Conservation (phyloP, 1,140 invertebrate species). For the Bombus sylvicola region DNA sequence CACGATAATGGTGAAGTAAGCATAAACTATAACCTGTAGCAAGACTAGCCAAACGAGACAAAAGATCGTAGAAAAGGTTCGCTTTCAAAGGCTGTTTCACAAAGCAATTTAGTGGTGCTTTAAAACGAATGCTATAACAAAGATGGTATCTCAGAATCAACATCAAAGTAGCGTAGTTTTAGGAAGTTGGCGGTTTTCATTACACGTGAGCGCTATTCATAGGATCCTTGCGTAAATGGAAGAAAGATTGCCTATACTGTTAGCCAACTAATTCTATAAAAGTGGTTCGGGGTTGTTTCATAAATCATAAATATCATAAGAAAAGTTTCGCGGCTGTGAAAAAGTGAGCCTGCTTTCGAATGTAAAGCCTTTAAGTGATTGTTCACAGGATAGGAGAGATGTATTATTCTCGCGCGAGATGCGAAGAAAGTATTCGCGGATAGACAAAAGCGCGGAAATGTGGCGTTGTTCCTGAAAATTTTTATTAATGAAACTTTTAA, state of each 20-base stretch:
- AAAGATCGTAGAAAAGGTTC: neutral
- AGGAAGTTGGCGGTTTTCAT: conserved; percentile 8
- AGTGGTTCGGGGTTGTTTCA: neutral
- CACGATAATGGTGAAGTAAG: neutral
- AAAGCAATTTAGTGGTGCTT: neutral
- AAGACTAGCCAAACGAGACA: neutral
- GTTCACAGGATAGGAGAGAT: neutral
- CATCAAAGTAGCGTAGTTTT: neutral
- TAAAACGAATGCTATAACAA: neutral
- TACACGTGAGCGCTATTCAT: conserved; percentile 5
- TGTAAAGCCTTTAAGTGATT: conserved; percentile 31
- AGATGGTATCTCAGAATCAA: neutral
- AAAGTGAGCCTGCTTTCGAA: conserved; percentile 7
- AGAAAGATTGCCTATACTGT: neutral
- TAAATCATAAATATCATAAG: conserved; percentile 27
- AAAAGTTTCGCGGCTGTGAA: neutral
- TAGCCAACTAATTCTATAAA: neutral
- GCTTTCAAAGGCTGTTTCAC: neutral
- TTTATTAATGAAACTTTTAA: conserved; percentile 20
- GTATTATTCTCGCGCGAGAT: conserved; percentile 7
- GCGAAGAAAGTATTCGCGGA: neutral
- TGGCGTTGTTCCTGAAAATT: neutral
- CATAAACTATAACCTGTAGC: neutral
- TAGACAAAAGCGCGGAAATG: neutral
- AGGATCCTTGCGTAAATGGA: neutral